phyloP scores from a whole-genome alignment of 2,888 invertebrate species.

The Mythimna loreyi region DNA sequence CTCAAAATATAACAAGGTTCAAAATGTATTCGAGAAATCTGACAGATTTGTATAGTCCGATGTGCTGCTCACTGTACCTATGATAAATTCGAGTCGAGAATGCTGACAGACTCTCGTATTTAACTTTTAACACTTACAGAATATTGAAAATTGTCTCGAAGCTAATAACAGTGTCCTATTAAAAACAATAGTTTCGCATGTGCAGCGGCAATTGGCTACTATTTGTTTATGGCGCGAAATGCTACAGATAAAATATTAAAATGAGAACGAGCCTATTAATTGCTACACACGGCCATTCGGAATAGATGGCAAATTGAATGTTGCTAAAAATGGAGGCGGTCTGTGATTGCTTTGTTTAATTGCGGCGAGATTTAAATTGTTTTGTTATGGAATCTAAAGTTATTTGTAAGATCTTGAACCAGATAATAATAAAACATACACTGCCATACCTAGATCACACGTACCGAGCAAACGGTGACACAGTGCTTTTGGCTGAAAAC shows the following conservation, averaged over 20 bases:
- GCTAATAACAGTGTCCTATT: conserved; percentile 46
- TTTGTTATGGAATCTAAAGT: background rate
- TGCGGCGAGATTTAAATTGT: background rate
- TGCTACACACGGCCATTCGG: conserved; percentile 48
- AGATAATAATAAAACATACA: background rate
- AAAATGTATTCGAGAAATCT: too few species aligned
- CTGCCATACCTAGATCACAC: background rate
- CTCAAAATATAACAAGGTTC: too few species aligned
- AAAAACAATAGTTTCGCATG: conserved; percentile 68
- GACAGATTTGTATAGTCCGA: too few species aligned
- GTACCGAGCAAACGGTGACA: too few species aligned
- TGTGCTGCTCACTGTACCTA: too few species aligned
- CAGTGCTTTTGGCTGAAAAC: too few species aligned
- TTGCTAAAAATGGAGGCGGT: conserved; percentile 54
- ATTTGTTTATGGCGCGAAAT: conserved; percentile 68
- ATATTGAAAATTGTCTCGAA: conserved; percentile 14
- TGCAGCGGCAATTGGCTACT: conserved; percentile 54
- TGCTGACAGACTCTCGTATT: too few species aligned
- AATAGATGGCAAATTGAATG: conserved; percentile 36
- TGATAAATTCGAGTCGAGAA: too few species aligned
- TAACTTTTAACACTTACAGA: background rate
- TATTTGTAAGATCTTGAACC: background rate
- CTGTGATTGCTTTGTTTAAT: conserved; percentile 40
- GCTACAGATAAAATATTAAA: conserved; percentile 72
- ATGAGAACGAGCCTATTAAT: conserved; percentile 64